phyloP scores from a whole-genome alignment of 1,140 invertebrate genomes.

The Drosophila nigromelanica region DNA sequence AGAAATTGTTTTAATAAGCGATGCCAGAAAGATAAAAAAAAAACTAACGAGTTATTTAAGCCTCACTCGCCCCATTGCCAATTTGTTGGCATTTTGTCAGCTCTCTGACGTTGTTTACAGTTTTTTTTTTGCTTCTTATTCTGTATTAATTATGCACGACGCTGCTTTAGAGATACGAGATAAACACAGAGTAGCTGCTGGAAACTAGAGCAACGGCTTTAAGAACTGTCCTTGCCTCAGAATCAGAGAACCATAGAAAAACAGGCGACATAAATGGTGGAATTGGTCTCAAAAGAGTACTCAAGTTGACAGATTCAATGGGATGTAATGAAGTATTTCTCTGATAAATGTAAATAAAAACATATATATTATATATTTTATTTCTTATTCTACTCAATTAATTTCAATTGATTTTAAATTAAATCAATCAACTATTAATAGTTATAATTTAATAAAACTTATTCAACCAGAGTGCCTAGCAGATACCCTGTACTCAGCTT shows the following conservation, averaged over 20 bases:
- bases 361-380: too few relatives aligned
- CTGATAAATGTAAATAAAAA: neutral
- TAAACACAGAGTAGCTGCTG: conserved; percentile 4
- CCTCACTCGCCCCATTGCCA: conserved; percentile 44
- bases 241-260: neutral
- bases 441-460: too few relatives aligned
- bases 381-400: neutral
- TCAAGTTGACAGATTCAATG: neutral
- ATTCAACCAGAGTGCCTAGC: too few relatives aligned
- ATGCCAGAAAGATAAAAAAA: conserved; percentile 70
- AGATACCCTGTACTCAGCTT: too few relatives aligned
- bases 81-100: conserved; percentile 79
- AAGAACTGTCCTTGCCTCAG: conserved; percentile 51
- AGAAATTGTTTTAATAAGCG: conserved; percentile 76
- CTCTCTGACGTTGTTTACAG: conserved; percentile 18
- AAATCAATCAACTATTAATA: too few relatives aligned
- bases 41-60: conserved; percentile 76
- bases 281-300: neutral
- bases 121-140: conserved; percentile 19
- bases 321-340: neutral
- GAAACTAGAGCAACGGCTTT: conserved; percentile 47
- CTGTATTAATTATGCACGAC: conserved; percentile 73
- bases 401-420: neutral
- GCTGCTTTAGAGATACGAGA: conserved; percentile 23
- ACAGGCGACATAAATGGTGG: neutral